A percentile compares a stretch with the other conserved stretches of the same genome.
Evolutionary conservation across 2,113 vertebrate species (phyloP).

Genomic region (Tautogolabrus adspersus): DNA sequence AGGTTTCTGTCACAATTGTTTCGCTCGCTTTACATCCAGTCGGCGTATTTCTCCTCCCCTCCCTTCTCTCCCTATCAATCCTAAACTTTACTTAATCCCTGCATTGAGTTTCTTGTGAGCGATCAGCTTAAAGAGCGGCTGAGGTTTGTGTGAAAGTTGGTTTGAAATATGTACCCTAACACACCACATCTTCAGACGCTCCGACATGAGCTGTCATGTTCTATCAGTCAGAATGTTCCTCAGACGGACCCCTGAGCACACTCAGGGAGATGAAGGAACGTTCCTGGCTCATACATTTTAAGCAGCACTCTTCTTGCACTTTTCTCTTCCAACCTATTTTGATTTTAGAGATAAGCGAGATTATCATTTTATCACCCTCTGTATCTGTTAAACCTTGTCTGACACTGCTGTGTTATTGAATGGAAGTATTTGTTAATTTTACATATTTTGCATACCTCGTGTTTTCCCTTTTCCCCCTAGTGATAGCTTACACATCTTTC

Average conservation of each 20-base stretch:
- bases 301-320: conserved; percentile 17
- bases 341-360: conserved; percentile 27
- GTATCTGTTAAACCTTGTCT: neutral
- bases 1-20: conserved; percentile 8
- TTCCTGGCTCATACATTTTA: conserved; percentile 51
- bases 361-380: conserved; percentile 19
- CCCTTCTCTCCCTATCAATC: conserved; percentile 28
- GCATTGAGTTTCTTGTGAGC: conserved; percentile 46
- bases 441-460: neutral
- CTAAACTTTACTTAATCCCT: conserved; percentile 52
- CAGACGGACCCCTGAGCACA: conserved; percentile 53
- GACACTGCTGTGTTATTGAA: neutral
- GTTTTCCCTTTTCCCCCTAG: neutral
- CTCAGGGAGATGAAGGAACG: conserved; percentile 33
- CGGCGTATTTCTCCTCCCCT: conserved; percentile 5
- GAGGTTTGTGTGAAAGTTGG: conserved; percentile 47
- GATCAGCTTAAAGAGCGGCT: conserved; percentile 28
- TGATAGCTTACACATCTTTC: neutral
- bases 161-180: conserved; percentile 60
- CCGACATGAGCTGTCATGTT: conserved; percentile 62
- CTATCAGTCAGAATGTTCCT: conserved; percentile 48
- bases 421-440: neutral
- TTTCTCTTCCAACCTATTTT: conserved; percentile 23
- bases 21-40: conserved; percentile 12
- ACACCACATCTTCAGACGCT: conserved; percentile 23